Percentiles rank a stretch among this genome's conserved stretches.
These are phyloP conservation scores for Pogonomyrmex barbatus DNA, from an alignment of 1,140 invertebrate genomes.

Conservation along the genomic window DNA sequence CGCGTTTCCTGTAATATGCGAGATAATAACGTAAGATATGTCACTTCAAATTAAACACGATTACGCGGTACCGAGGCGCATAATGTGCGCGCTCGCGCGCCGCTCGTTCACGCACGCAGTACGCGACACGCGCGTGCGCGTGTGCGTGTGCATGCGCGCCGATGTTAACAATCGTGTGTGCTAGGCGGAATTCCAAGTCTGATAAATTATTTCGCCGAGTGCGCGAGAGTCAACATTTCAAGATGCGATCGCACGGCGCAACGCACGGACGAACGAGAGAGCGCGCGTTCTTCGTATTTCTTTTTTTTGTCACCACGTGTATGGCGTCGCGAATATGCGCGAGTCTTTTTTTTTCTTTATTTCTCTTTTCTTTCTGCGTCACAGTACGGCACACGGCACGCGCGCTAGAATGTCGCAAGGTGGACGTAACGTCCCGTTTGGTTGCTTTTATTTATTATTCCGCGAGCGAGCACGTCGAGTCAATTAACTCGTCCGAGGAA, in stretches of 20 bases:
- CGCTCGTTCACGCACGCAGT: conserved; percentile 14
- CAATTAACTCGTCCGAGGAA: conserved; percentile 70
- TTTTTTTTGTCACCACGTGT: conserved; percentile 9
- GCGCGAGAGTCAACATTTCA: conserved; percentile 51
- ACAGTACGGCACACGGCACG: conserved; percentile 21
- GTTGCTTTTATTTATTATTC: conserved; percentile 67
- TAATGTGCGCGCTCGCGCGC: conserved; percentile 26
- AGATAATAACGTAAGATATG: conserved; percentile 48
- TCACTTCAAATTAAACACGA: conserved; percentile 54
- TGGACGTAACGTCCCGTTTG: conserved; percentile 49
- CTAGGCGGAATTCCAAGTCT: background rate
- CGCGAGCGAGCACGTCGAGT: conserved; percentile 59
- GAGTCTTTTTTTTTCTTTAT: conserved; percentile 6
- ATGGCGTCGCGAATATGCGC: conserved; percentile 27
- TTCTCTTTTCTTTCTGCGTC: conserved; percentile 17
- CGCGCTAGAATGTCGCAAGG: conserved; percentile 52
- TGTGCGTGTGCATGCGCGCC: background rate
- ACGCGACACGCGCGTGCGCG: background rate
- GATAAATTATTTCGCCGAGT: conserved; percentile 48
- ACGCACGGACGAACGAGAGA: conserved; percentile 26
- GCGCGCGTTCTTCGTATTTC: background rate
- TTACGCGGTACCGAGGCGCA: conserved; percentile 37
- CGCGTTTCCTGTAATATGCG: conserved; percentile 35
- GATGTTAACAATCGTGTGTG: conserved; percentile 10
- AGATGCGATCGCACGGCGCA: conserved; percentile 33